phyloP scores from a whole-genome alignment of 2,797 vertebrate genomes.

The Melanogrammus aeglefinus region DNA sequence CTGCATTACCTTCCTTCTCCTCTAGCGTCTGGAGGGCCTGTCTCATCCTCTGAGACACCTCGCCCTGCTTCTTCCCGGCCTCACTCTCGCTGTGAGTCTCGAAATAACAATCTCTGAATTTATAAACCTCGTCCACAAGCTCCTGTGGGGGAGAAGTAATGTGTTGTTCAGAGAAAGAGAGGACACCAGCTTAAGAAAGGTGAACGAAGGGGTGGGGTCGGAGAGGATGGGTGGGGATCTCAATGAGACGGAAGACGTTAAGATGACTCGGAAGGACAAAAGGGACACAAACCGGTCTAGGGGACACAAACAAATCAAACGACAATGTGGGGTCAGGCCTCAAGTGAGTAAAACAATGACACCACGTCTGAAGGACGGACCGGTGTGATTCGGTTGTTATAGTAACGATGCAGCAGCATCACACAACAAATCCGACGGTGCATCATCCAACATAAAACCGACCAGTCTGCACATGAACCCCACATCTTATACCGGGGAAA shows the following conservation, averaged over 20 bases:
- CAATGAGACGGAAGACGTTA: not conserved
- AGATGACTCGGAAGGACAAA: slow-evolving; percentile 35
- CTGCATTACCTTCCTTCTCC: slow-evolving; percentile 72
- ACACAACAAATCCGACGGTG: no score
- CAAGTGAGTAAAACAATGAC: not conserved
- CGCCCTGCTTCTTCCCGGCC: slow-evolving; percentile 77
- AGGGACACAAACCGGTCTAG: not conserved
- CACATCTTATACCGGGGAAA: not conserved
- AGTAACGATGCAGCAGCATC: not conserved
- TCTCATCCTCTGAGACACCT: slow-evolving; percentile 77
- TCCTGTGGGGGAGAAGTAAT: slow-evolving; percentile 64
- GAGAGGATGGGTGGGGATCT: not conserved
- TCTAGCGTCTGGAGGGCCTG: slow-evolving; percentile 76
- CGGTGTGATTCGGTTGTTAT: not conserved
- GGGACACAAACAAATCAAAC: not conserved
- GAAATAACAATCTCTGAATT: slow-evolving; percentile 86
- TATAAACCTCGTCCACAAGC: slow-evolving; percentile 82
- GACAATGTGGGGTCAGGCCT: not conserved
- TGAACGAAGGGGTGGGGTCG: not conserved
- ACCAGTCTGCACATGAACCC: not conserved
- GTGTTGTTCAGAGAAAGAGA: not conserved
- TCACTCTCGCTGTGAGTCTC: slow-evolving; percentile 81
- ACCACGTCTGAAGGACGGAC: no score
- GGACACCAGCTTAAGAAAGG: not conserved
- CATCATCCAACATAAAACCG: not conserved